Conservation (phyloP, 1,140 invertebrate species). For the Pissodes strobi region DNA sequence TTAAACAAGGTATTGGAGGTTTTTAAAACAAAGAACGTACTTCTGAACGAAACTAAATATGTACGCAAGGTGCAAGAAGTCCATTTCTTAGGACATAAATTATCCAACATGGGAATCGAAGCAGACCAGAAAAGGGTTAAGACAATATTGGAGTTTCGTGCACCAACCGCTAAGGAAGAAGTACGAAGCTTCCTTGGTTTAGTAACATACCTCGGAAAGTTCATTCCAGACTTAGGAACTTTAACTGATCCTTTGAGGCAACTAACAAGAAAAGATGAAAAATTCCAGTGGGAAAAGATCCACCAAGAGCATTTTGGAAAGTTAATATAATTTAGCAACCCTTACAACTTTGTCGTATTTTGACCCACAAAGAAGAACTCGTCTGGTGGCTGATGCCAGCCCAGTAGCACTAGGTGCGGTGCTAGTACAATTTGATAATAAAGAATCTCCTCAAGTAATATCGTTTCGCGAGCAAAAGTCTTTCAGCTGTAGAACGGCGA, state of each 20-base stretch:
- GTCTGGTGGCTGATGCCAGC: conserved; percentile 56
- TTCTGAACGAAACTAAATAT: conserved; percentile 42
- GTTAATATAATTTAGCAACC: conserved; percentile 25
- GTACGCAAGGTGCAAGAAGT: conserved; percentile 14
- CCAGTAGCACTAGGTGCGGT: conserved; percentile 55
- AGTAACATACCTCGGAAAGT: conserved; percentile 40
- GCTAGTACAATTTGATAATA: conserved; percentile 39
- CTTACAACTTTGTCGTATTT: conserved; percentile 58
- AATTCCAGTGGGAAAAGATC: conserved; percentile 34
- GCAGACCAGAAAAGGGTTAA: conserved; percentile 29
- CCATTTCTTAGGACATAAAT: conserved; percentile 33
- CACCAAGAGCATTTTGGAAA: conserved; percentile 31
- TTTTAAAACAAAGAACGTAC: conserved; percentile 28
- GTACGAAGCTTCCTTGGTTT: conserved; percentile 38
- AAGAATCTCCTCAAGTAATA: conserved; percentile 49
- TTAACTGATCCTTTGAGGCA: conserved; percentile 36
- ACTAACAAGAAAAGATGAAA: conserved; percentile 33
- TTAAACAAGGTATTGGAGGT: conserved; percentile 24
- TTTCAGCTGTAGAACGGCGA: conserved; percentile 51
- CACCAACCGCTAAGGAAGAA: conserved; percentile 35
- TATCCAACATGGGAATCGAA: conserved; percentile 32
- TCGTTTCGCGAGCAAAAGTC: conserved; percentile 53
- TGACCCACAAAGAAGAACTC: conserved; percentile 43
- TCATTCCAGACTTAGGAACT: conserved; percentile 35
- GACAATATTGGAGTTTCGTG: conserved; percentile 25